Conservation (phyloP, 1,140 invertebrate genomes). For the Oryctes rhinoceros region DNA sequence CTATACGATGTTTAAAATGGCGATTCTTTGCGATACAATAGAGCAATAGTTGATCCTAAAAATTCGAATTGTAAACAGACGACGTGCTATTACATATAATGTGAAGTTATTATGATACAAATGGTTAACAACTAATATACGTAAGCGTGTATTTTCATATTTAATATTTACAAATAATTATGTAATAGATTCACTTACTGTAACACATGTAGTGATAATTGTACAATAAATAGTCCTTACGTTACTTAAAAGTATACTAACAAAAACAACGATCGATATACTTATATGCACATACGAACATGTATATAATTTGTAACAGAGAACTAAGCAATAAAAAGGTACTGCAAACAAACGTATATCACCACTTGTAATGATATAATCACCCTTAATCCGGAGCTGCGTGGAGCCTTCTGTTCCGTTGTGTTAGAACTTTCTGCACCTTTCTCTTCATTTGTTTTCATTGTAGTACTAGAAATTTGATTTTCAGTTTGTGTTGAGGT, state of each 20-base stretch:
- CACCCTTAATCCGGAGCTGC: too few relatives aligned
- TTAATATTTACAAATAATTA: background rate
- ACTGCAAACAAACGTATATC: background rate
- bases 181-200: background rate
- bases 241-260: background rate
- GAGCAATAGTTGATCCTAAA: too few relatives aligned
- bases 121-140: background rate
- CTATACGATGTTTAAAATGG: too few relatives aligned
- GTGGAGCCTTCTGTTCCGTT: too few relatives aligned
- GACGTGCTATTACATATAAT: too few relatives aligned
- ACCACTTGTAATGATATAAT: background rate
- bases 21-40: too few relatives aligned
- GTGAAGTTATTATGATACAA: background rate
- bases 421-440: too few relatives aligned
- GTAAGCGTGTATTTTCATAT: background rate
- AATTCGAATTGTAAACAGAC: too few relatives aligned
- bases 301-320: background rate
- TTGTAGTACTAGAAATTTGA: too few relatives aligned
- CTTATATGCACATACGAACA: background rate
- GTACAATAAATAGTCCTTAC: background rate
- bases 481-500: too few relatives aligned
- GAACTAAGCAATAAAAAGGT: background rate
- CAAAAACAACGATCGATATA: background rate
- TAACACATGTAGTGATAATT: background rate
- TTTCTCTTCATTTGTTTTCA: too few relatives aligned